Base-by-base conservation (phyloP, 2,113 vertebrate species). In the Otolemur garnettii region DNA sequence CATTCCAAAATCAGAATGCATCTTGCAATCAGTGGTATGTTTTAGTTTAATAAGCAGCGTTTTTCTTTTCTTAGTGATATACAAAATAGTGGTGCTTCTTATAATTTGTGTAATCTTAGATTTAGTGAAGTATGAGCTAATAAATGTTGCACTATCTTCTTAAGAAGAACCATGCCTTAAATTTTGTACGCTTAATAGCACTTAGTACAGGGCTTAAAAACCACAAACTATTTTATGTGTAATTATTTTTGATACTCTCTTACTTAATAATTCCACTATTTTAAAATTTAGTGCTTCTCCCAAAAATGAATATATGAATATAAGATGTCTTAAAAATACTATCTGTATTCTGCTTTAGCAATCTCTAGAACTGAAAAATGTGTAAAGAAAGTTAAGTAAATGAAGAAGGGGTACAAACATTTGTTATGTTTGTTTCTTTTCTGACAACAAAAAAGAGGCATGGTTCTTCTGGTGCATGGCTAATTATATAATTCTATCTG, bases 71-170 rank as follows among this genome's bases (percentile, higher is more conserved):
- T 95, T 35, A 57, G 30, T 91, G 53, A 21, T 71, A 68, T 10
- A 88, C 18, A 78, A 94, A 71, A 79, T 57, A 75, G 21, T 35
- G 50, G 24, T 53, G 6, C 9, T 80, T 62, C 53, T 92, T 81
- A 75, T 60, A 96, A 90, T 92, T 75, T 60, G 87, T 33, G 38
- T 14, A 17, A 77, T 91, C 24, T 96, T 45, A 85, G 72, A 93
- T 21, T 69, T 93, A 28, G 19, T 92, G 9, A 96, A 93, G 86
- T 50, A 94, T 13, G 22, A 60, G 86, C 79, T 45, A 21, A 91
- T 93, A 90, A 68, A 90, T 79, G 14, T 55, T 84, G 38, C 10
- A 81, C 71, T 88, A 89, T 82, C 28, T 71, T 91, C 59, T 69
- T 91, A 71, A 84, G 91, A 35, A 18, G 12, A 94, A 91, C 0